phyloP scores from a whole-genome alignment of 2,113 vertebrate species.

The Phocoena phocoena region DNA sequence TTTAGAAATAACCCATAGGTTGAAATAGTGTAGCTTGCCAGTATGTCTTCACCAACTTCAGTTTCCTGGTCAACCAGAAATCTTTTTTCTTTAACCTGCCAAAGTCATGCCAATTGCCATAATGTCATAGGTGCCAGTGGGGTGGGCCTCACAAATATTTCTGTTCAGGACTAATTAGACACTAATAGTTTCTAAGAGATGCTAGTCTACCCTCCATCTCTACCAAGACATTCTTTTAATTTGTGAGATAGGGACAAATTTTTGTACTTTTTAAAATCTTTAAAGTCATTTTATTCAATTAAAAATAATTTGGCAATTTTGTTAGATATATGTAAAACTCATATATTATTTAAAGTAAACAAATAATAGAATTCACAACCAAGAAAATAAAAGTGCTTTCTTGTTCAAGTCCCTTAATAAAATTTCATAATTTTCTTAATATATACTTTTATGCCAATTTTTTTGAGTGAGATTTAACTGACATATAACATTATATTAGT shows the following conservation, averaged over 20 bases:
- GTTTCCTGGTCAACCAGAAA: not conserved
- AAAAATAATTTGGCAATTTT: not conserved
- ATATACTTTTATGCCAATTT: not conserved
- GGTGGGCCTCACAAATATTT: not conserved
- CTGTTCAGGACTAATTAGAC: not conserved
- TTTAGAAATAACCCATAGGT: not conserved
- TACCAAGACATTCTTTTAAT: not conserved
- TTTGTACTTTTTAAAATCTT: not conserved
- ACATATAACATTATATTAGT: not conserved
- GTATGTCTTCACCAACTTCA: not conserved
- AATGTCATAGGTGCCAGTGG: accelerated
- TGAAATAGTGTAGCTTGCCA: not conserved
- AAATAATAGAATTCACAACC: not conserved
- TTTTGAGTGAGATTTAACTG: not conserved
- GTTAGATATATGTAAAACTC: not conserved
- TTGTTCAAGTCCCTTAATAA: not conserved
- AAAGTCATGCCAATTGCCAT: not conserved
- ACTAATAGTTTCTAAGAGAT: not conserved
- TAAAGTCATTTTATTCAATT: not conserved
- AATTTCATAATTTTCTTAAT: not conserved
- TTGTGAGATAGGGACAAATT: not conserved
- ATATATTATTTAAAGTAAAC: not conserved
- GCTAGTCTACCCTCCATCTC: not conserved
- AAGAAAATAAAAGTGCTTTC: not conserved
- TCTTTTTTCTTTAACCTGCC: not conserved